Evolutionary conservation across 2,113 vertebrate species (phyloP).

Genomic region (Microcebus murinus): DNA sequence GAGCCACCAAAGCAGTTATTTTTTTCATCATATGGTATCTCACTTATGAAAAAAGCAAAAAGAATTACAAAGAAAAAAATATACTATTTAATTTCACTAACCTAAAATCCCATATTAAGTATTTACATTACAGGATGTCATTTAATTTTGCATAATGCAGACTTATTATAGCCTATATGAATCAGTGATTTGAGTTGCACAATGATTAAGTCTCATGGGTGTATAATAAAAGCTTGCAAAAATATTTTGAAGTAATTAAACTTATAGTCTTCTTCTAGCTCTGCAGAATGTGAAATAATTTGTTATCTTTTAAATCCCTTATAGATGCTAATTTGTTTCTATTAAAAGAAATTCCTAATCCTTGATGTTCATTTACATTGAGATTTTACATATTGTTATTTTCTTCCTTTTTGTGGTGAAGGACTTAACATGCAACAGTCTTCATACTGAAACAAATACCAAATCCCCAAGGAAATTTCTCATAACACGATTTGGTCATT

Average conservation of each 20-base stretch:
- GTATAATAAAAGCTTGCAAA: background rate
- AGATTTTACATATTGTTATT: background rate
- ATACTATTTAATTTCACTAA: background rate
- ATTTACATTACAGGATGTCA: background rate
- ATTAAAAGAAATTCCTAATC: background rate
- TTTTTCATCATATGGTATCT: background rate
- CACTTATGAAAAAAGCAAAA: background rate
- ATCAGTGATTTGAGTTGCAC: background rate
- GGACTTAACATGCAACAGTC: background rate
- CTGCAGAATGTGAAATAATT: background rate
- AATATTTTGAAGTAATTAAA: background rate
- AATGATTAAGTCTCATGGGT: background rate
- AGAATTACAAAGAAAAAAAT: background rate
- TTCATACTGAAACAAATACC: background rate
- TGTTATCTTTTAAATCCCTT: background rate
- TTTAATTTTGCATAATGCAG: background rate
- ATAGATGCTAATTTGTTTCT: background rate
- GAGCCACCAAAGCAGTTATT: background rate
- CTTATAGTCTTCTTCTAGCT: background rate
- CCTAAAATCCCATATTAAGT: background rate
- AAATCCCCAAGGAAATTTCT: constrained; percentile 7
- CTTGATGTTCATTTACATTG: background rate
- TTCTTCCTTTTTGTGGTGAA: background rate
- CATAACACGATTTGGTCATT: background rate
- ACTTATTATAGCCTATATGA: background rate